A percentile compares a stretch with the other conserved stretches of the same genome.
phyloP scores from a whole-genome alignment of 2,113 vertebrate species.

The Phocoena phocoena region DNA sequence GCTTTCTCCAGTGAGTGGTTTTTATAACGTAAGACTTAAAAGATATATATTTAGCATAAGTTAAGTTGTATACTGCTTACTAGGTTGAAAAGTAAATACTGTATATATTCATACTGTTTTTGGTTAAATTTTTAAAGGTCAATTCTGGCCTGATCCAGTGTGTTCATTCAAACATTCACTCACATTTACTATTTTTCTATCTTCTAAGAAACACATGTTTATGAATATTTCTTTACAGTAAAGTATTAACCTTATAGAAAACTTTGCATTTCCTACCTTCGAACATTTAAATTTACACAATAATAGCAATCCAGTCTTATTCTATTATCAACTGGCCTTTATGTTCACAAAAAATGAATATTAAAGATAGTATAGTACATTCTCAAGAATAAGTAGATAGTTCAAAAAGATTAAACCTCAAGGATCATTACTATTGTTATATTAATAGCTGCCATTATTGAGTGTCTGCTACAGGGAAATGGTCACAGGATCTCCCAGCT shows the following conservation, averaged over 20 bases:
- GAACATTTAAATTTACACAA: background rate
- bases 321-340: background rate
- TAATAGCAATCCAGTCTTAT: background rate
- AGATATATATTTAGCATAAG: background rate
- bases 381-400: background rate
- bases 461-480: background rate
- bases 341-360: constrained; percentile 14
- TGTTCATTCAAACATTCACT: constrained; percentile 41
- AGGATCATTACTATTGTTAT: background rate
- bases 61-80: background rate
- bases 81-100: constrained; percentile 20
- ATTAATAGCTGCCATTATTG: background rate
- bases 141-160: background rate
- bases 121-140: background rate
- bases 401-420: background rate
- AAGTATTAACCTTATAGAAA: constrained; percentile 2
- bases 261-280: background rate
- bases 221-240: constrained; percentile 24
- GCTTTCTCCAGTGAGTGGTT: background rate
- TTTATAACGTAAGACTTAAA: constrained; percentile 44
- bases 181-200: constrained; percentile 43
- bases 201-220: background rate
- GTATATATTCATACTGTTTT: background rate
- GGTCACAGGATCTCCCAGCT: background rate
- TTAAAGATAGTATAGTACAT: background rate